Base-by-base conservation (phyloP, 2,113 vertebrate species). In the Anoura caudifer region DNA sequence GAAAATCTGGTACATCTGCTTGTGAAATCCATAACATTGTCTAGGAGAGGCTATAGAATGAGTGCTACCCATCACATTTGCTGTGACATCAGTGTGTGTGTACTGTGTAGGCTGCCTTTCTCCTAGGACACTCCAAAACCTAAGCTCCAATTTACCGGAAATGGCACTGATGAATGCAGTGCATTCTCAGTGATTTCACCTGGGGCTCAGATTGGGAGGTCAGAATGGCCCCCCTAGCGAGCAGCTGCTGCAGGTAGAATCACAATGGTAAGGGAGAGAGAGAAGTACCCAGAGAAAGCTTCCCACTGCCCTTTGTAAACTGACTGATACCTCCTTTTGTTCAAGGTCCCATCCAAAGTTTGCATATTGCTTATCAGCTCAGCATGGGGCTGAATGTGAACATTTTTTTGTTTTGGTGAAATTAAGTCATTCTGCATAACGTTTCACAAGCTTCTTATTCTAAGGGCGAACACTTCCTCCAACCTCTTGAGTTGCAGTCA, bases 121-220 rank as follows among this genome's bases (percentile, higher is more conserved):
- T 96, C 85, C 76, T 92, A 92, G 95, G 93, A 87, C 91, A 88
- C 86, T 75, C 67, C 28, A 76, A 91, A 97, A 93, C 83, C 93
- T 61, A 84, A 87, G 87, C 89, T 93, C 95, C 88, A 89, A 50
- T 95, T 96, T 81, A 93, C 88, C 65, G 85, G 95, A 90, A 97
- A 96, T 92, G 95, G 95, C 96, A 83, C 83, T 92, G 95, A 87
- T 95, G 90, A 97, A 95, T 70, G 87, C 9, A 2, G 43, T 45
- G 33, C 84, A 59, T 95, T 94, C 75, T 54, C 81, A 93, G 72
- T 65, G 94, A 90, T 95, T 87, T 73, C 67, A 36, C 54, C 72
- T 82, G 3, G 4, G 87, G 91, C 87, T 95, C 65, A 38, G 61
- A 85, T 82, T 86, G 85, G 89, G 91, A 97, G 94, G 95, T 97